phyloP scores from a whole-genome alignment of 2,113 vertebrate genomes.

The Hassar affinis region DNA sequence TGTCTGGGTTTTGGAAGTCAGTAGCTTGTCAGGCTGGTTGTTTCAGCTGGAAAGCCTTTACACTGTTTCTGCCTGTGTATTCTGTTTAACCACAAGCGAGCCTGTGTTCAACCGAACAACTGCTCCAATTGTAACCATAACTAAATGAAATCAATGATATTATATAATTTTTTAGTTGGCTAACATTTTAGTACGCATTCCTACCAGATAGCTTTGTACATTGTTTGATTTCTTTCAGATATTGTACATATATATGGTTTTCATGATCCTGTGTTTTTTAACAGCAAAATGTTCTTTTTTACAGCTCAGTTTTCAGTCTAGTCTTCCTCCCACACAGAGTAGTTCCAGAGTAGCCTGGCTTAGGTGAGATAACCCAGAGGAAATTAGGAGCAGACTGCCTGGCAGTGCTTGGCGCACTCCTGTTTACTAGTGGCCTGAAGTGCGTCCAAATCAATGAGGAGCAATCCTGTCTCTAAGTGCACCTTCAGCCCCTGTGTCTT shows the following conservation, averaged over 20 bases:
- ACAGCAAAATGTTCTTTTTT: not conserved
- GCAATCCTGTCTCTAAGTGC: slow-evolving; percentile 18
- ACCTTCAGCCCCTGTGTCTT: slow-evolving; percentile 4
- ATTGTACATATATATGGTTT: not conserved
- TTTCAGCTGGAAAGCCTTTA: not conserved
- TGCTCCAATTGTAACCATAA: not conserved
- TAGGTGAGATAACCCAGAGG: slow-evolving; percentile 22
- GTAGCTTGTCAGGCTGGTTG: not conserved
- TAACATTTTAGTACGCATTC: not conserved
- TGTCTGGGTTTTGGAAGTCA: not conserved
- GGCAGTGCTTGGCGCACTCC: slow-evolving; percentile 5
- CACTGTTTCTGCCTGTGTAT: not conserved
- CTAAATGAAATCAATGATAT: not conserved
- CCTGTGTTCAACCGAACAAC: not conserved
- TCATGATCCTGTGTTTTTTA: no score
- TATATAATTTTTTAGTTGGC: not conserved
- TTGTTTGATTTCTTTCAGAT: not conserved
- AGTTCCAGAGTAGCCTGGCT: slow-evolving; percentile 8
- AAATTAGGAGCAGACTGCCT: slow-evolving; percentile 42
- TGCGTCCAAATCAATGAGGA: slow-evolving; percentile 31
- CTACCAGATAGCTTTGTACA: not conserved
- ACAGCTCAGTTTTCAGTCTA: not conserved
- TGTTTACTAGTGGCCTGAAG: slow-evolving; percentile 32
- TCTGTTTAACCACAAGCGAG: not conserved
- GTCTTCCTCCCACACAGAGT: not conserved